phyloP scores from a whole-genome alignment of 23 tunicate species.

The Clavelina lepadiformis region DNA sequence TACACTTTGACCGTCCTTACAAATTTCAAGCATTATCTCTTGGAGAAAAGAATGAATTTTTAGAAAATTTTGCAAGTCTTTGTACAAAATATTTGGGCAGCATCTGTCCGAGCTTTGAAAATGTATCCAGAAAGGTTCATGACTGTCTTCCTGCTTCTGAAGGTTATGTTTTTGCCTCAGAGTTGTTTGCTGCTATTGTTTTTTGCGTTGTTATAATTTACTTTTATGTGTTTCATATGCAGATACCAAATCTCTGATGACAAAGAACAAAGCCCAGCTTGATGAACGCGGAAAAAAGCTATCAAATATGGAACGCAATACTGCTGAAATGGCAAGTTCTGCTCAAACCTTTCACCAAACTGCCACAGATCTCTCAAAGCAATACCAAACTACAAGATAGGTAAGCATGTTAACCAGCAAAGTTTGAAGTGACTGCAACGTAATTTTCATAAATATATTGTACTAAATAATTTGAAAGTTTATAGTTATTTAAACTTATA shows the following conservation, averaged over 20 bases:
- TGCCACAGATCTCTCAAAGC: slow-evolving; percentile 58
- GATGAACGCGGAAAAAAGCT: slow-evolving; percentile 68
- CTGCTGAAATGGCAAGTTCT: slow-evolving; percentile 67
- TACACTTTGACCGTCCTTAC: slow-evolving; percentile 67
- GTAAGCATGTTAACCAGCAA: too few species aligned
- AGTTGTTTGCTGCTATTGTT: not conserved
- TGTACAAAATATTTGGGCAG: slow-evolving; percentile 38
- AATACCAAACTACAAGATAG: too few species aligned
- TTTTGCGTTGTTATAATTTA: not conserved
- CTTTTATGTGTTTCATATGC: not conserved
- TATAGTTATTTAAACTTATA: too few species aligned
- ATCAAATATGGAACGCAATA: slow-evolving; percentile 45
- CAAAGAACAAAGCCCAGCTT: slow-evolving; percentile 48
- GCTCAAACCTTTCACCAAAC: slow-evolving; percentile 72
- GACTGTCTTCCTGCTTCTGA: not conserved
- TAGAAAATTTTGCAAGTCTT: slow-evolving; percentile 42
- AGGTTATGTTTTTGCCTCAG: not conserved
- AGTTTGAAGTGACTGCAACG: too few species aligned
- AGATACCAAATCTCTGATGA: slow-evolving; percentile 41
- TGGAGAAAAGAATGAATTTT: slow-evolving; percentile 76
- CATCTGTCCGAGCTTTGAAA: slow-evolving; percentile 40
- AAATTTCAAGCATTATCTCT: slow-evolving; percentile 39
- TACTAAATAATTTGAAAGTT: too few species aligned
- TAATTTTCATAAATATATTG: too few species aligned
- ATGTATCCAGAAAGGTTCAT: slow-evolving; percentile 41